Evolutionary conservation across 1,140 invertebrate genomes (phyloP), one percentile per base, ranked within the genome.

Genomic region (Bombus polaris): DNA sequence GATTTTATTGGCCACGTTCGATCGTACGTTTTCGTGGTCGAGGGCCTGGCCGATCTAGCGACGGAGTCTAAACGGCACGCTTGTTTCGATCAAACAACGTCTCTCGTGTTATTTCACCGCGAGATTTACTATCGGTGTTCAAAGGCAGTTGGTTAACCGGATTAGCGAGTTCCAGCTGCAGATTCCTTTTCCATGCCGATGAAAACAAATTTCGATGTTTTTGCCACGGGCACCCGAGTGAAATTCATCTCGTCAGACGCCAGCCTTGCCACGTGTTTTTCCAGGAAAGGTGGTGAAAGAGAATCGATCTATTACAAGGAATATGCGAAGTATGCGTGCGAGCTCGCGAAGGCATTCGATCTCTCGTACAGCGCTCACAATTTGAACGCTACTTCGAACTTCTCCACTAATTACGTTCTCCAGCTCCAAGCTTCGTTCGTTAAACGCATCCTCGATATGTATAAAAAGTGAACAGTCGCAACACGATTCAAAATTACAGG

Each of bases 121-220:
- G 37, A 42, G 75, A 77, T 77, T 77, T 77, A 77, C 37, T 62
- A 32, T 39, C 53, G 74, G 12, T 42, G 28, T 47, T 47, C n/a
- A 15, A 9, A 35, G 73, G 39, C 73, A 25, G 28, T 53, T n/a
- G 75, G 75, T 77, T 77, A 77, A 77, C 75, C 57, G 57, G 75
- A 77, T 77, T 62, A 77, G 57, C 75, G 28, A 42, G 75, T 42
- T 62, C 75, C 57, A 77, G 75, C 57, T 42, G 75, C 57, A 13
- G 75, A 77, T 77, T 77, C 59, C 37, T 62, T 62, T 62, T 77
- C 57, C 35, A 39, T 15, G 3, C 4, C 57, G 57, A 62, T 77
- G 53, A 57, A 77, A 77, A 77, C 59, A 77, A 77, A 77, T 77
- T 62, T 77, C 75, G n/a, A 8, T 10, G 37, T 12, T 62, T 62